Evolutionary conservation across 2,113 vertebrate species (phyloP), one percentile per base, ranked within the genome.

Genomic region (Poecile atricapillus): DNA sequence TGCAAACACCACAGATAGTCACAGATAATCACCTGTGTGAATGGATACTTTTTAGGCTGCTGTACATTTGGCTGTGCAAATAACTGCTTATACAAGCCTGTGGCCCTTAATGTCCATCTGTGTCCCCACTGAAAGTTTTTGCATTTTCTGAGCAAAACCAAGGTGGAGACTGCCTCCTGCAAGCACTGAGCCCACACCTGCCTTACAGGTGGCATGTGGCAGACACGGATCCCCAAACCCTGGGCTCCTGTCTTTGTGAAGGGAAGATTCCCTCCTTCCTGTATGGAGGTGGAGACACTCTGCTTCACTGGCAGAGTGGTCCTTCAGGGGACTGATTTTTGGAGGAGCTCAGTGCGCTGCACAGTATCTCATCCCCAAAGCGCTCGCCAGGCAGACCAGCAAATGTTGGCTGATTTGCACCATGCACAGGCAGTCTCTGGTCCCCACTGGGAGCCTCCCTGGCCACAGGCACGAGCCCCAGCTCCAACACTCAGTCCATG

Each of bases 1-100:
- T 86, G 90, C 86, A 64, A 83, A 62, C 71, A 62, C 79, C 53
- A 77, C 92, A 93, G 82, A 94, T 75, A 87, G 64, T 71, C 53
- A 77, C 92, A 93, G 82, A 94, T 75, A 87, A 71, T 71, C 35
- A 6, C 62, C 22, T 43, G 68, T 90, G 83, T 0, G 0, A 59
- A 52, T 0, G 0, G 86, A 23, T 68, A 56, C 78, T 71, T 93
- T 58, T 71, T 75, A 56, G 67, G 65, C 64, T 82, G 83, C 73
- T 71, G 13, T 60, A 71, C 2, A 0, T 84, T 84, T 84, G 64
- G 78, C 52, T 76, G 58, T 92, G 91, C 86, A 92, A 83, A 70
- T 70, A 81, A 73, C 59, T 90, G 89, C 56, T 92, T 88, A 50
- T 7, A n/a, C 75, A 58, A 60, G 60, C 80, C 68, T 2, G 2